Evolutionary conservation across 1,140 invertebrate species (phyloP), one percentile per base, ranked within the genome.

Genomic region (Laupala kohalensis): DNA sequence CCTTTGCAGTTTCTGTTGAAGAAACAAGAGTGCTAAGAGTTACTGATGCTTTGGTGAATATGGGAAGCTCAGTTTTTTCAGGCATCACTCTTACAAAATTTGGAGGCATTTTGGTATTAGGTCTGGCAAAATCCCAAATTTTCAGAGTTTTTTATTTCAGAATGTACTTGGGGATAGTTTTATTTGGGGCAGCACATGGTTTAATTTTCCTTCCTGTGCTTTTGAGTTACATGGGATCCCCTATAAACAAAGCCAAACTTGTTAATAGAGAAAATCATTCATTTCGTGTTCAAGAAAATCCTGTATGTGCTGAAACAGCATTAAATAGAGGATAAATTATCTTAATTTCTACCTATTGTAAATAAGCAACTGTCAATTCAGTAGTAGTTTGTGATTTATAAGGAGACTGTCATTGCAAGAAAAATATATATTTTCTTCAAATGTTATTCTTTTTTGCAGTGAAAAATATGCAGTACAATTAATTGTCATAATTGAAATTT

Each of bases 11-110:
- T 71, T 92, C 90, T 1, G 83, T 88, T 5, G 85, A 89, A 78
- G 81, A 83, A 19, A 90, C 87, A 9, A 84, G 92, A 76, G 83
- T 92, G 4, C 85, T 88, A 70, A 84, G 96, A 75, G 92, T 95
- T 0, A 85, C 89, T 0, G 91, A 95, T 77, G 88, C 95, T 25
- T 81, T 99, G 23, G 86, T 90, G 19, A 90, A 90, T 76, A 97
- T 97, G 92, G 97, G 97, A 72, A 95, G 92, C 78, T 97, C 95
- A 0, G 94, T 90, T 4, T 90, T 99, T 73, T 97, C 95, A 71
- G 97, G 97, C 72, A 98, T 99, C 75, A 98, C 96, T 0, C 83
- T 98, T 28, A 99, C 97, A 3, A 98, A 98, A 82, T 94, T 98
- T 79, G 93, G 91, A 63, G 97, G 97, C 64, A 96, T 99, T 77